These are phyloP conservation scores for Andricus grossulariae DNA, from an alignment of 1,140 invertebrate species.

Conservation along the genomic window DNA sequence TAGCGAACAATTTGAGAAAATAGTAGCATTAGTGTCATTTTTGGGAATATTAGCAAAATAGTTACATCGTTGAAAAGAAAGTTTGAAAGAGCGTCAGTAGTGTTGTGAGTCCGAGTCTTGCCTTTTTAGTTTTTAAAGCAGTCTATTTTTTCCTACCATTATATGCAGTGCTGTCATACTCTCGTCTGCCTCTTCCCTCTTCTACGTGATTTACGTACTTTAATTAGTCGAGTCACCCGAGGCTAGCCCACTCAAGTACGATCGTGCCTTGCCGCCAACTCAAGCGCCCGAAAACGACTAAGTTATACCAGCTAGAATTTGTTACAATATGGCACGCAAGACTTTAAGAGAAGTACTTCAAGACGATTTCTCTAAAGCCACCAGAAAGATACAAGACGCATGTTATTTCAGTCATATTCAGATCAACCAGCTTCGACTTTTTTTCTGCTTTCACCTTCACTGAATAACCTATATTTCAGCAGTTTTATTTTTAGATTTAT, in stretches of 20 bases:
- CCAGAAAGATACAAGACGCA: not conserved
- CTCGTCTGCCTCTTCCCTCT: slow-evolving; percentile 51
- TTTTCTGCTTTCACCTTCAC: not conserved
- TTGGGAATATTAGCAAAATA: too few species aligned
- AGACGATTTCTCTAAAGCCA: slow-evolving; percentile 26
- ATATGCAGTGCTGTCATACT: slow-evolving; percentile 44
- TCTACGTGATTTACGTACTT: slow-evolving; percentile 57
- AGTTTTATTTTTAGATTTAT: too few species aligned
- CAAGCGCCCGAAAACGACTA: slow-evolving; percentile 46
- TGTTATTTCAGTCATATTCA: not conserved
- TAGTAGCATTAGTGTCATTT: too few species aligned
- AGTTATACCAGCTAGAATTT: slow-evolving; percentile 27
- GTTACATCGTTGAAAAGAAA: too few species aligned
- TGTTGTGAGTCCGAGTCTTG: too few species aligned
- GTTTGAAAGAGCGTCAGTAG: too few species aligned
- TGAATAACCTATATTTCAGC: too few species aligned
- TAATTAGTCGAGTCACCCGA: slow-evolving; percentile 54
- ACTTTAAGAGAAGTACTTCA: slow-evolving; percentile 32
- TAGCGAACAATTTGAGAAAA: too few species aligned
- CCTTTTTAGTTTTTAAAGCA: too few species aligned
- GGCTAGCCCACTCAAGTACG: slow-evolving; percentile 32
- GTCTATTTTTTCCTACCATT: not conserved
- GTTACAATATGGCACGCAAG: slow-evolving; percentile 41
- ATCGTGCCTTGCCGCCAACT: slow-evolving; percentile 13
- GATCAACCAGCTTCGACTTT: not conserved